Percentiles rank a stretch among this genome's conserved stretches.
Evolutionary conservation across 2,113 vertebrate genomes (phyloP).

Genomic region (Crotalus horridus): DNA sequence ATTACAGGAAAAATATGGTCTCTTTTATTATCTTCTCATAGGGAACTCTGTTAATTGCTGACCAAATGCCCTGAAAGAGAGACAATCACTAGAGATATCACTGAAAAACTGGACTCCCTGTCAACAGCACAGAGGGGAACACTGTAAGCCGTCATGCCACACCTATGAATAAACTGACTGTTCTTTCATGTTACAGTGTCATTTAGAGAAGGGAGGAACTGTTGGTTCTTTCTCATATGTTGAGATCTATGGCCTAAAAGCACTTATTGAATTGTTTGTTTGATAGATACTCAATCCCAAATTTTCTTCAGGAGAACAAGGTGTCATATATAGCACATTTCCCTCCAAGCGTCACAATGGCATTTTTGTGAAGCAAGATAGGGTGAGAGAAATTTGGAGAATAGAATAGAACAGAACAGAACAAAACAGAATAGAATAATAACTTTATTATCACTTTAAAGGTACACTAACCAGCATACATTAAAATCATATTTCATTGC

Average conservation of each 20-base stretch:
- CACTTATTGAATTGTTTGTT: background rate
- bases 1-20: slow-evolving; percentile 45
- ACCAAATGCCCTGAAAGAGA: slow-evolving; percentile 47
- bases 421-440: too few species aligned
- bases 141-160: background rate
- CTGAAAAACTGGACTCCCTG: slow-evolving; percentile 35
- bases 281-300: background rate
- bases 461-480: too few species aligned
- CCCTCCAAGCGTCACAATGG: background rate
- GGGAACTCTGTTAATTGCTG: slow-evolving; percentile 62
- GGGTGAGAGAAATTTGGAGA: background rate
- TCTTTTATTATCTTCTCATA: slow-evolving; percentile 59
- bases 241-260: background rate
- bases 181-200: background rate
- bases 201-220: background rate
- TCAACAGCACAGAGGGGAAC: background rate
- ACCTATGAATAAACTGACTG: background rate
- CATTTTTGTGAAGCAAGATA: background rate
- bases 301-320: background rate
- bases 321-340: background rate
- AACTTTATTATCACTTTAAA: too few species aligned
- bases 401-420: too few species aligned
- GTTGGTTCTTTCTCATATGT: background rate
- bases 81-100: slow-evolving; percentile 37
- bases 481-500: too few species aligned